These are phyloP conservation scores for Pica pica DNA, from an alignment of 2,113 vertebrate genomes.

Conservation along the genomic window DNA sequence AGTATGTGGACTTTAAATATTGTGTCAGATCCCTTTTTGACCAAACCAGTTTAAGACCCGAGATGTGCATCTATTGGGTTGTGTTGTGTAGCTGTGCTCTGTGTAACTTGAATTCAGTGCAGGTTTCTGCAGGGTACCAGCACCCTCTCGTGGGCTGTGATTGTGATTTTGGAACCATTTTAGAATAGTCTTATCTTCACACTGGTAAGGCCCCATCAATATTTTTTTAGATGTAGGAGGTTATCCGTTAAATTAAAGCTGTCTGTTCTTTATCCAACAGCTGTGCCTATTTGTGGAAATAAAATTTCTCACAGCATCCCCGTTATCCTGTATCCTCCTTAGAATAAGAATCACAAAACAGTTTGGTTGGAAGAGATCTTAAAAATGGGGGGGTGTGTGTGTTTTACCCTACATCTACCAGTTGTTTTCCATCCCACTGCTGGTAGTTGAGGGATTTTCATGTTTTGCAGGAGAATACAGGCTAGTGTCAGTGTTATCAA, in stretches of 20 bases:
- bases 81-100: neutral
- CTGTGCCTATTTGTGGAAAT: neutral
- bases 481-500: neutral
- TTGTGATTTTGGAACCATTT: neutral
- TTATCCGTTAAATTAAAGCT: neutral
- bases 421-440: neutral
- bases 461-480: neutral
- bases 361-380: neutral
- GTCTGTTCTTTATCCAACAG: neutral
- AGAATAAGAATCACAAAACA: neutral
- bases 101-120: too few relatives aligned
- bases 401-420: neutral
- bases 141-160: conserved; percentile 6
- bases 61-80: accelerated
- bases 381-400: accelerated
- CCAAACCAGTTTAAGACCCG: accelerated
- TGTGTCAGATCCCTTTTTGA: neutral
- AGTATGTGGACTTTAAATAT: neutral
- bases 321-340: accelerated
- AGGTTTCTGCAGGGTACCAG: neutral
- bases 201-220: neutral
- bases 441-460: neutral
- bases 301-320: neutral
- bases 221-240: neutral
- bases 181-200: neutral